These are phyloP conservation scores for Onychostoma macrolepis DNA, from an alignment of 2,113 vertebrate species.

Conservation along the genomic window DNA sequence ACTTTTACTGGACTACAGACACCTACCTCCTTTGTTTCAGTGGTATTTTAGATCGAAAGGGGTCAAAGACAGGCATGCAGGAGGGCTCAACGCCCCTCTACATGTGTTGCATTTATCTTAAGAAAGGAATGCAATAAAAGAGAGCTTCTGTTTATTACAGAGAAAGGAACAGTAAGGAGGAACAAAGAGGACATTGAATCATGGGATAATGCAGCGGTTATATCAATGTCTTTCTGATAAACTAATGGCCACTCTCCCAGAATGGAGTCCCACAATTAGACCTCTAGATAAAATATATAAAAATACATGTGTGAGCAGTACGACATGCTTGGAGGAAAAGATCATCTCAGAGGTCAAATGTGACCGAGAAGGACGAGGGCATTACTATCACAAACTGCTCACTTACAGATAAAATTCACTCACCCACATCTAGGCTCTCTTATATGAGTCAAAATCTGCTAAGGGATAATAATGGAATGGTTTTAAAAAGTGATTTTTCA, in stretches of 20 bases:
- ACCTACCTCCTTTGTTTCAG: neutral
- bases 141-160: neutral
- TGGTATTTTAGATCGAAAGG: neutral
- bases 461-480: no score
- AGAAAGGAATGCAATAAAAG: neutral
- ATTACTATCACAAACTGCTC: neutral
- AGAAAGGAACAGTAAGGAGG: no score
- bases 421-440: no score
- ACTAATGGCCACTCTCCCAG: constrained; percentile 20
- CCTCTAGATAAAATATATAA: constrained; percentile 59
- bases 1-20: neutral
- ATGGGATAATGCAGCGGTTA: neutral
- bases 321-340: constrained; percentile 38
- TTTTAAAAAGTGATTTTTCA: no score
- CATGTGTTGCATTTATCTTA: neutral
- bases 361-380: neutral
- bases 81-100: neutral
- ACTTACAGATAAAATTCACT: neutral
- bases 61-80: neutral
- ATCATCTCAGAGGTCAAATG: neutral
- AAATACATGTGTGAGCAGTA: constrained; percentile 30
- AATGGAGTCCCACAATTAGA: constrained; percentile 43
- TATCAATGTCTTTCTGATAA: constrained; percentile 49
- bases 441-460: no score
- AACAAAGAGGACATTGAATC: neutral